phyloP scores from a whole-genome alignment of 2,888 invertebrate species.

The Pteria penguin region DNA sequence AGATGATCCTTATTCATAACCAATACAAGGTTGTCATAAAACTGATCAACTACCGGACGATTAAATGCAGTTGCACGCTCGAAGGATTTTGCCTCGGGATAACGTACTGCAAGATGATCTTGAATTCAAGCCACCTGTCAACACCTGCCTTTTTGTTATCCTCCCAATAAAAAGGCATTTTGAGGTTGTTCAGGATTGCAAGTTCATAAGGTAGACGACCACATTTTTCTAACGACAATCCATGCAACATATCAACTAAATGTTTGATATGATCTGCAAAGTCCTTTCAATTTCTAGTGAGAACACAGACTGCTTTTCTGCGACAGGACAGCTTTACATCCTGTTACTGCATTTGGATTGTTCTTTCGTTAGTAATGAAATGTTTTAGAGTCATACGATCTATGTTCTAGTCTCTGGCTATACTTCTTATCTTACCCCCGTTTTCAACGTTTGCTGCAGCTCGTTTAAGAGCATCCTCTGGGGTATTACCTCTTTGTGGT shows the following conservation, averaged over 20 bases:
- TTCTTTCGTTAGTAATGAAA: not conserved
- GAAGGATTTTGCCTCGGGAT: not conserved
- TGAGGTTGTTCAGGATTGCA: not conserved
- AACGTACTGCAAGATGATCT: not conserved
- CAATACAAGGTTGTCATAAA: not conserved
- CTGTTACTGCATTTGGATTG: not conserved
- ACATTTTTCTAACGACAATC: not conserved
- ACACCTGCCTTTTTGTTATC: not conserved
- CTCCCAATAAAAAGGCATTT: not conserved
- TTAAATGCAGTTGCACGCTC: not conserved
- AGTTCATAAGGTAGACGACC: not conserved
- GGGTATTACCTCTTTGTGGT: not conserved
- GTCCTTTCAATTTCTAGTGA: not conserved
- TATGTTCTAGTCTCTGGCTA: not conserved
- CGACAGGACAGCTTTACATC: not conserved
- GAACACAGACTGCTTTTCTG: not conserved
- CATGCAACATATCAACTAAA: not conserved
- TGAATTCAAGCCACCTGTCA: not conserved
- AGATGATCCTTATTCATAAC: not conserved
- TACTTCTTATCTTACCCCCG: not conserved
- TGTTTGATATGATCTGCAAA: not conserved
- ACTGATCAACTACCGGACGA: not conserved
- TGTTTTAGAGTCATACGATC: not conserved
- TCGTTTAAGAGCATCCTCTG: not conserved
- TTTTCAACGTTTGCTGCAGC: not conserved